A percentile compares a stretch with the other conserved stretches of the same genome.
phyloP scores from a whole-genome alignment of 2,113 vertebrate species.

The Arenaria interpres region DNA sequence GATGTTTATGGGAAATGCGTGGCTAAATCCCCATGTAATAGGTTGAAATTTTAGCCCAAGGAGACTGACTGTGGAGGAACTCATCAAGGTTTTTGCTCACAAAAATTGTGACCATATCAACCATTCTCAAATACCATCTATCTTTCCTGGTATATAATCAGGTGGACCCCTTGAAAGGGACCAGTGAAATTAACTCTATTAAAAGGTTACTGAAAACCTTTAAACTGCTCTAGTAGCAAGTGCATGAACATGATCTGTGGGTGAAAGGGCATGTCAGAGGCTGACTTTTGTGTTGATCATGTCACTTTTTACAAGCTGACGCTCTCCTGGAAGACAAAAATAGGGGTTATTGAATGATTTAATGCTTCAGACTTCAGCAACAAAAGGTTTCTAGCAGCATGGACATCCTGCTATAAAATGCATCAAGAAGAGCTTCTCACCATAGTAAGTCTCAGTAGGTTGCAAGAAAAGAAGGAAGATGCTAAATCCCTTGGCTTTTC shows the following conservation, averaged over 20 bases:
- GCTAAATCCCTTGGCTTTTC: conserved; percentile 44
- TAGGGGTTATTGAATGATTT: conserved; percentile 10
- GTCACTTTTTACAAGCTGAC: conserved; percentile 28
- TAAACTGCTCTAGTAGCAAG: not conserved
- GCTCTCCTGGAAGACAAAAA: conserved; percentile 41
- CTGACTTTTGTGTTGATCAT: conserved; percentile 15
- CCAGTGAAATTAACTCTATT: conserved; percentile 1
- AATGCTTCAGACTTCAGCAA: conserved; percentile 16
- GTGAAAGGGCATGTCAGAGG: conserved; percentile 22
- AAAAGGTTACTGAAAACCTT: conserved; percentile 22
- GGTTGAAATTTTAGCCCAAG: conserved; percentile 66
- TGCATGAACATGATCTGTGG: not conserved
- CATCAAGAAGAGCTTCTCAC: conserved; percentile 40
- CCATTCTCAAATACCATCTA: conserved; percentile 9
- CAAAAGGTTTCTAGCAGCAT: conserved; percentile 2
- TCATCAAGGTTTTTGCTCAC: conserved; percentile 49
- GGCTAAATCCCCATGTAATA: conserved; percentile 65
- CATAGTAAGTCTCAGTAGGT: conserved; percentile 36
- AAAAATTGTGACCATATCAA: not conserved
- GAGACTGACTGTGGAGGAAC: conserved; percentile 55
- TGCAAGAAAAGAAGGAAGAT: conserved; percentile 27
- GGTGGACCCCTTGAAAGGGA: not conserved
- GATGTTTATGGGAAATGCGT: conserved; percentile 64
- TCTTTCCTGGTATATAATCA: not conserved
- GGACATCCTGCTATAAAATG: conserved; percentile 25